Evolutionary conservation across 2,797 vertebrate species (phyloP).

Genomic region (Falco cherrug): DNA sequence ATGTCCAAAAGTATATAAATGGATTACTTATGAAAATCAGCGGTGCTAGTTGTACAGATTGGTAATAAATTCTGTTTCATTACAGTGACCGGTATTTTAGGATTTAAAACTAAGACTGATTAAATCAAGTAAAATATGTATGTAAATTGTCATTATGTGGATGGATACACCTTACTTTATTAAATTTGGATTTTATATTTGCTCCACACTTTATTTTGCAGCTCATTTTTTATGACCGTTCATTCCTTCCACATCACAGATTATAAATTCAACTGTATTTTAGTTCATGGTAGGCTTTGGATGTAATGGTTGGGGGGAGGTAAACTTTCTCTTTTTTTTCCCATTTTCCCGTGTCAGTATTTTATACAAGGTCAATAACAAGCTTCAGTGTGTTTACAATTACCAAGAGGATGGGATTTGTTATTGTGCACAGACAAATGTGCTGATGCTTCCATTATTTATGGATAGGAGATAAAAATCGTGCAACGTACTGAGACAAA

Average conservation of each 20-base stretch:
- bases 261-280: slow-evolving; percentile 40
- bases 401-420: slow-evolving; percentile 71
- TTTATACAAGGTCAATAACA: slow-evolving; percentile 75
- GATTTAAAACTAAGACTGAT: slow-evolving; percentile 14
- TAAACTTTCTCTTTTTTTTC: not conserved
- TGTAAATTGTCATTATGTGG: slow-evolving; percentile 19
- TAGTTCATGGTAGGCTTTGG: not conserved
- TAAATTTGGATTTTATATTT: slow-evolving; percentile 52
- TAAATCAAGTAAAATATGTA: slow-evolving; percentile 37
- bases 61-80: slow-evolving; percentile 47
- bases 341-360: slow-evolving; percentile 37
- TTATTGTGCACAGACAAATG: slow-evolving; percentile 72
- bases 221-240: not conserved
- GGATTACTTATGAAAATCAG: slow-evolving; percentile 27
- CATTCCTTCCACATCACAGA: not conserved
- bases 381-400: slow-evolving; percentile 75
- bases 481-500: slow-evolving; percentile 63
- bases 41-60: not conserved
- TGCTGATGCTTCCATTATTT: slow-evolving; percentile 74
- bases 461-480: slow-evolving; percentile 69
- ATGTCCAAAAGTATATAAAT: not conserved
- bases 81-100: not conserved
- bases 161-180: slow-evolving; percentile 22
- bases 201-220: slow-evolving; percentile 28
- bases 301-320: not conserved